These are phyloP conservation scores for Phymastichus coffea DNA, from an alignment of 1,140 invertebrate genomes.

Conservation along the genomic window DNA sequence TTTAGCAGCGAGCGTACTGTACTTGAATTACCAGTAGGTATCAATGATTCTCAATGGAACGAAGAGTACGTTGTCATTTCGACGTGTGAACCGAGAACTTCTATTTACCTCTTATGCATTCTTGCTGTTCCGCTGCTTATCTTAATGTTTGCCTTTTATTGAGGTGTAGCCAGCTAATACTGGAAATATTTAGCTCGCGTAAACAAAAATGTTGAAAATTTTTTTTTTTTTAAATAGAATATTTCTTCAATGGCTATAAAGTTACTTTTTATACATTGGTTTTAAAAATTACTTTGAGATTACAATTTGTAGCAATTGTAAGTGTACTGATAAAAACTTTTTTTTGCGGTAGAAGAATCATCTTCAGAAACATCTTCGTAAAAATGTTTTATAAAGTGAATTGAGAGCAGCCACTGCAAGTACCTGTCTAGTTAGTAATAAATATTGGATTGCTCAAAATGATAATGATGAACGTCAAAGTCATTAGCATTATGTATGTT, in stretches of 20 bases:
- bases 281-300: no score
- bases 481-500: slow-evolving; percentile 14
- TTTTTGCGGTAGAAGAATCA: no score
- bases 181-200: no score
- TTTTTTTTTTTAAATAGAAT: no score
- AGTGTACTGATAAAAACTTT: no score
- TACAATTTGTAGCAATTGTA: no score
- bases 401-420: neutral
- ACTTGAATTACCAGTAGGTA: slow-evolving; percentile 61
- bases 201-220: no score
- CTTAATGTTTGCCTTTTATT: slow-evolving; percentile 72
- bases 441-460: neutral
- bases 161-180: no score
- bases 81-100: slow-evolving; percentile 71
- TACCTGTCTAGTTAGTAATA: slow-evolving; percentile 5
- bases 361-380: no score
- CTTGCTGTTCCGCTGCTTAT: slow-evolving; percentile 71
- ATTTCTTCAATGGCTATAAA: no score
- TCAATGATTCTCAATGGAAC: slow-evolving; percentile 68
- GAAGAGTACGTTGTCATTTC: slow-evolving; percentile 72
- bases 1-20: slow-evolving; percentile 69
- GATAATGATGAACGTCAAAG: neutral
- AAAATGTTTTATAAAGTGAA: no score
- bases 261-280: no score
- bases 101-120: slow-evolving; percentile 69